These are phyloP conservation scores for Hydroisotoma schaefferi DNA, from an alignment of 2,888 invertebrate genomes.

Conservation along the genomic window DNA sequence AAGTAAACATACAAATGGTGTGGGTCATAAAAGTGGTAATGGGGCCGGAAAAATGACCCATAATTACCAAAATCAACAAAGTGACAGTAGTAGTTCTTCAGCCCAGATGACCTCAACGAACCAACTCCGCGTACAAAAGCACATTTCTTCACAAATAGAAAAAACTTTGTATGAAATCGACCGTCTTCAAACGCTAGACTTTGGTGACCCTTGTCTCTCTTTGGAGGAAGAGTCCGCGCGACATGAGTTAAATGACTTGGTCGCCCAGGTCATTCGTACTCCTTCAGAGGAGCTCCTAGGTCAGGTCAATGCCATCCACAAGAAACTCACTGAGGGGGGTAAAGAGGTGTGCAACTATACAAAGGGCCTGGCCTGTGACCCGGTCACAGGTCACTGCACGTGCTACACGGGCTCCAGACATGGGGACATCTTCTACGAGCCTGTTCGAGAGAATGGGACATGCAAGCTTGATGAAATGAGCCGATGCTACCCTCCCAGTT, in stretches of 20 bases:
- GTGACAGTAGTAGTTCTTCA: too few relatives aligned
- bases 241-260: conserved; percentile 7
- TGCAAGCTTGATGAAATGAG: conserved; percentile 11
- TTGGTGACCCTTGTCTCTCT: conserved; percentile 2
- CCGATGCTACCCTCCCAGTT: conserved; percentile 5
- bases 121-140: background rate
- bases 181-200: background rate
- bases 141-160: conserved; percentile 9
- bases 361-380: background rate
- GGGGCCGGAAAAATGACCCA: background rate
- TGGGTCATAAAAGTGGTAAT: background rate
- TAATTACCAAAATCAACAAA: too few relatives aligned
- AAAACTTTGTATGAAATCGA: background rate
- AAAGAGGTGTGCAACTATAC: conserved; percentile 3
- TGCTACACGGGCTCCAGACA: conserved; percentile 8
- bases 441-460: background rate
- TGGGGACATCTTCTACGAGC: background rate
- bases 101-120: too few relatives aligned
- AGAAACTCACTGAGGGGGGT: background rate
- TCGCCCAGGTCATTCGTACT: conserved; percentile 1
- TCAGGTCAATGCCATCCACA: background rate
- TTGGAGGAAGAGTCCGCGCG: background rate
- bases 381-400: background rate
- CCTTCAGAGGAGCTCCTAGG: background rate
- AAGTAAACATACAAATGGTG: background rate